Conservation (phyloP, 2,888 invertebrate genomes). For the Asteroscopus sphinx region DNA sequence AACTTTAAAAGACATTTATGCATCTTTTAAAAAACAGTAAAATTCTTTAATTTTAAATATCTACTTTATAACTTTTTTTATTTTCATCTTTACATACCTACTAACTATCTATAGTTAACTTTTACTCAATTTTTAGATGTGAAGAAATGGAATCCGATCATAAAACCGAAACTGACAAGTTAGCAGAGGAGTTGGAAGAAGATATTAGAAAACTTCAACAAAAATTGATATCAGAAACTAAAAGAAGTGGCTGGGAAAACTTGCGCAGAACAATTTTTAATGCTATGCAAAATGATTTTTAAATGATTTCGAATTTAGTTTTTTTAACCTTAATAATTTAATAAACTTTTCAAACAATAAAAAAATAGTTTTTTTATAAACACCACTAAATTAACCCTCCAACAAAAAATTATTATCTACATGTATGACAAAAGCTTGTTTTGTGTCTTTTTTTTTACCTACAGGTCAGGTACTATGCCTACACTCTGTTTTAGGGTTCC, state of each 20-base stretch:
- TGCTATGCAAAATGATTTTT: slow-evolving; percentile 81
- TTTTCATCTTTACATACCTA: too few relatives aligned
- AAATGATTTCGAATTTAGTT: slow-evolving; percentile 20
- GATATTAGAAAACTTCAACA: slow-evolving; percentile 78
- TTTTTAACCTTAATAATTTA: neutral
- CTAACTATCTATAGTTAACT: too few relatives aligned
- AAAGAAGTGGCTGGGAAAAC: slow-evolving; percentile 77
- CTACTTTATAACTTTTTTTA: too few relatives aligned
- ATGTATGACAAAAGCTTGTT: too few relatives aligned
- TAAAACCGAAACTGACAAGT: slow-evolving; percentile 70
- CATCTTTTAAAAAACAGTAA: slow-evolving; percentile 77
- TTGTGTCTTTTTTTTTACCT: too few relatives aligned
- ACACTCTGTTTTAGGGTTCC: too few relatives aligned
- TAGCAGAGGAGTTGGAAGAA: slow-evolving; percentile 77
- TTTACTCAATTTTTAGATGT: slow-evolving; percentile 64
- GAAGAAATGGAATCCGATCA: slow-evolving; percentile 76
- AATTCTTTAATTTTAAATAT: neutral
- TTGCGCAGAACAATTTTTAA: slow-evolving; percentile 77
- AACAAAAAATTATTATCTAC: too few relatives aligned
- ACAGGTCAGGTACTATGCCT: too few relatives aligned
- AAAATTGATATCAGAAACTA: slow-evolving; percentile 79
- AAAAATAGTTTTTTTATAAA: neutral
- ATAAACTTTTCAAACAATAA: slow-evolving; percentile 1
- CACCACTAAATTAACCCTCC: too few relatives aligned
- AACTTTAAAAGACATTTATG: slow-evolving; percentile 72